These are phyloP conservation scores for Micrasema minimum DNA, from an alignment of 1,140 invertebrate genomes.

Conservation along the genomic window DNA sequence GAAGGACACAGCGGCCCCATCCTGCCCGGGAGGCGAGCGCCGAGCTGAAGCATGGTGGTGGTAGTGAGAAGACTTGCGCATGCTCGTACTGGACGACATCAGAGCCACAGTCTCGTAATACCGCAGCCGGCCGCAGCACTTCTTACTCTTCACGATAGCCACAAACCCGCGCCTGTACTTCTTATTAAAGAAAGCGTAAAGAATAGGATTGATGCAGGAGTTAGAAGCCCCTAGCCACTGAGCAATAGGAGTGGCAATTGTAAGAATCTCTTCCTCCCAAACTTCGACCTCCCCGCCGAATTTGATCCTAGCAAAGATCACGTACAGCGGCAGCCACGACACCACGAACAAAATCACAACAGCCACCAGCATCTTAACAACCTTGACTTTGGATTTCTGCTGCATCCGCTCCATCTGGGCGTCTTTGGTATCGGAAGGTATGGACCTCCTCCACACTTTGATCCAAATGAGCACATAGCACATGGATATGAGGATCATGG, in stretches of 20 bases:
- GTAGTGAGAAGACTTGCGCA: constrained; percentile 81
- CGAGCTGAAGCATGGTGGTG: constrained; percentile 62
- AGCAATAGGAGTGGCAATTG: constrained; percentile 87
- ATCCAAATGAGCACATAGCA: constrained; percentile 95
- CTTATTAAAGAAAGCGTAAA: constrained; percentile 98
- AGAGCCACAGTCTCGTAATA: constrained; percentile 86
- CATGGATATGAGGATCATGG: constrained; percentile 88
- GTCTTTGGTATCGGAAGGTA: constrained; percentile 91
- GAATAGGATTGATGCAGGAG: constrained; percentile 96
- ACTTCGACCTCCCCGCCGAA: constrained; percentile 76
- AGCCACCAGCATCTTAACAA: constrained; percentile 95
- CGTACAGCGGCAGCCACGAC: constrained; percentile 95
- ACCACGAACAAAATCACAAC: constrained; percentile 95
- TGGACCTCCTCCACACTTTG: constrained; percentile 86
- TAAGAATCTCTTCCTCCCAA: constrained; percentile 82
- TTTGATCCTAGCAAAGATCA: constrained; percentile 89
- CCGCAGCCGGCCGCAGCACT: constrained; percentile 83
- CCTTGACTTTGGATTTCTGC: constrained; percentile 92
- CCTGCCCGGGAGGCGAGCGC: constrained; percentile 71
- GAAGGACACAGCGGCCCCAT: constrained; percentile 79
- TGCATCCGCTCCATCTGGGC: constrained; percentile 91
- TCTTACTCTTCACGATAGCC: constrained; percentile 85
- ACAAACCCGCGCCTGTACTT: constrained; percentile 94
- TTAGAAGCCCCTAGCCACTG: constrained; percentile 97
- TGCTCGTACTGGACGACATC: constrained; percentile 84